Conservation (phyloP, 2,888 invertebrate genomes). For the Drepana falcataria region DNA sequence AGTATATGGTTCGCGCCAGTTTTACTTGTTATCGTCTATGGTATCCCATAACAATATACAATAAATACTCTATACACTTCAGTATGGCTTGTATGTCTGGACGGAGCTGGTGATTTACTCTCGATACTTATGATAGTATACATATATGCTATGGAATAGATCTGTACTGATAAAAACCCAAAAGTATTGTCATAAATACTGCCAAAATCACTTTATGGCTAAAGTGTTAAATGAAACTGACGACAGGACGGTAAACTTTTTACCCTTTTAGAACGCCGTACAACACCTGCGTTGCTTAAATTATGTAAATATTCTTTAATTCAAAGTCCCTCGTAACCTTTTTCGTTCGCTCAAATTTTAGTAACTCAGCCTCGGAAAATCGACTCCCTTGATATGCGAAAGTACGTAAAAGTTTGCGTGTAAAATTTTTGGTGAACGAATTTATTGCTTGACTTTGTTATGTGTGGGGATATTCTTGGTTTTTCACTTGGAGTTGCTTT, state of each 20-base stretch:
- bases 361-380: slow-evolving; percentile 15
- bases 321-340: slow-evolving; percentile 40
- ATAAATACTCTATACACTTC: too few relatives aligned
- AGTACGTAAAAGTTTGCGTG: not conserved
- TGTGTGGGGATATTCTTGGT: too few relatives aligned
- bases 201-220: slow-evolving; percentile 5
- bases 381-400: slow-evolving; percentile 22
- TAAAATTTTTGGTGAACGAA: not conserved
- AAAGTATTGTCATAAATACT: too few relatives aligned
- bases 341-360: slow-evolving; percentile 22
- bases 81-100: too few relatives aligned
- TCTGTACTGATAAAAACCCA: too few relatives aligned
- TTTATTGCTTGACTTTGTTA: not conserved
- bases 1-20: too few relatives aligned
- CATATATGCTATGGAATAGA: too few relatives aligned
- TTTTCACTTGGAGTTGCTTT: not conserved
- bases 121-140: too few relatives aligned
- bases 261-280: slow-evolving; percentile 40
- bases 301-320: slow-evolving; percentile 58
- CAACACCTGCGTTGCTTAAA: slow-evolving; percentile 52
- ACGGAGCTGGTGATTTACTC: too few relatives aligned
- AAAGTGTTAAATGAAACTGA: slow-evolving; percentile 28
- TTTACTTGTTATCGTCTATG: too few relatives aligned
- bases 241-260: slow-evolving; percentile 33
- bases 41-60: too few relatives aligned